Conservation (phyloP, 2,113 vertebrate species). For the Caranx ignobilis region DNA sequence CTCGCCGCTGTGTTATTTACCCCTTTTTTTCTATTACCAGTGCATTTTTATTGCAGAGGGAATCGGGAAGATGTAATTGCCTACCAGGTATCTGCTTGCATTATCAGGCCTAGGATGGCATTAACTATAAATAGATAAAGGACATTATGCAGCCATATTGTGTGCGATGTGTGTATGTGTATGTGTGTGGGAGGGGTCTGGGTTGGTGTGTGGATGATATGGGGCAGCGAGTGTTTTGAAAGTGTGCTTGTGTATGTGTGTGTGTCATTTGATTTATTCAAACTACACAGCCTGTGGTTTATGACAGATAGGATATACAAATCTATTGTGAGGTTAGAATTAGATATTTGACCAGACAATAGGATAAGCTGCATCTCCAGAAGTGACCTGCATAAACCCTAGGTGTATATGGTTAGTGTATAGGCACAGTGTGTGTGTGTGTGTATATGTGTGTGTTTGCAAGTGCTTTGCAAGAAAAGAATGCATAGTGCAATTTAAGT, state of each 20-base stretch:
- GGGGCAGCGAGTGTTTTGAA: conserved; percentile 46
- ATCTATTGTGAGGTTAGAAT: conserved; percentile 81
- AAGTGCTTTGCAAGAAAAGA: conserved; percentile 33
- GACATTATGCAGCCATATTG: conserved; percentile 82
- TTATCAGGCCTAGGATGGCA: conserved; percentile 79
- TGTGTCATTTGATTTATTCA: conserved; percentile 77
- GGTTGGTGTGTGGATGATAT: conserved; percentile 44
- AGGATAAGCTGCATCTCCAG: conserved; percentile 76
- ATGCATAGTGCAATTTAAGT: conserved; percentile 50
- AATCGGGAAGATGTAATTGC: conserved; percentile 81
- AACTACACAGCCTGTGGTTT: conserved; percentile 69
- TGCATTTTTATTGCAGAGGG: conserved; percentile 76
- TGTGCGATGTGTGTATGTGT: conserved; percentile 47
- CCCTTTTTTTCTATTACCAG: conserved; percentile 75
- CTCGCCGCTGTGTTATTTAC: conserved; percentile 72
- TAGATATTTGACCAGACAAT: conserved; percentile 83
- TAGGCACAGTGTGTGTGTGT: conserved; percentile 22
- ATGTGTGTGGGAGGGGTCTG: conserved; percentile 24
- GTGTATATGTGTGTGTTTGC: neutral
- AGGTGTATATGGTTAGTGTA: conserved; percentile 22
- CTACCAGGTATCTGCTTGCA: conserved; percentile 81
- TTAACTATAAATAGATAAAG: conserved; percentile 85
- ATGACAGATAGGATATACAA: conserved; percentile 79
- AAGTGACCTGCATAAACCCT: conserved; percentile 74
- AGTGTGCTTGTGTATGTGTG: conserved; percentile 49